Evolutionary conservation across 2,113 vertebrate species (phyloP).

Genomic region (Rallus limicola): DNA sequence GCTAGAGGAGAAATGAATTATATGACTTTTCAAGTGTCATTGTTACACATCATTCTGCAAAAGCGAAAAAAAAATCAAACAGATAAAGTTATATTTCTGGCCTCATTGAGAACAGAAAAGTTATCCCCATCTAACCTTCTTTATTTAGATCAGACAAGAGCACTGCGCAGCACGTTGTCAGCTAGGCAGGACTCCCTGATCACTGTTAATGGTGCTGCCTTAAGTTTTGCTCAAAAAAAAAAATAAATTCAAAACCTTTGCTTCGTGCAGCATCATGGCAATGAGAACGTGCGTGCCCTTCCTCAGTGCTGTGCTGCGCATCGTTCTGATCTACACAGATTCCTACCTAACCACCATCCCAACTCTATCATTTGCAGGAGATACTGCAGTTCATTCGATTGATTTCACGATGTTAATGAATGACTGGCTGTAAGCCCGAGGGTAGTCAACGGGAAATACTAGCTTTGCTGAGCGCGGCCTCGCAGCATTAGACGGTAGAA

Average conservation of each 20-base stretch:
- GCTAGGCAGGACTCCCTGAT: background rate
- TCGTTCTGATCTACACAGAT: background rate
- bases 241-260: background rate
- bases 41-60: background rate
- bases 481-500: background rate
- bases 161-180: background rate
- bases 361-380: background rate
- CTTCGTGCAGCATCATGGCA: background rate
- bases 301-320: background rate
- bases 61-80: background rate
- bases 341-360: background rate
- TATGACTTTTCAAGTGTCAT: background rate
- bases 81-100: background rate
- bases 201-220: background rate
- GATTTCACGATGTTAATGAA: background rate
- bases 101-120: background rate
- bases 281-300: background rate
- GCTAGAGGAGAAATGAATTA: background rate
- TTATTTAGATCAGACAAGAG: background rate
- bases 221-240: background rate
- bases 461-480: background rate
- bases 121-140: background rate
- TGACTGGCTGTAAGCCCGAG: background rate
- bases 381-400: background rate
- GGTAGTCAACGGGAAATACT: accelerated